Percentiles rank a stretch among this genome's conserved stretches.
These are phyloP conservation scores for Atrina japonica DNA, from an alignment of 2,888 invertebrate genomes.

Conservation along the genomic window DNA sequence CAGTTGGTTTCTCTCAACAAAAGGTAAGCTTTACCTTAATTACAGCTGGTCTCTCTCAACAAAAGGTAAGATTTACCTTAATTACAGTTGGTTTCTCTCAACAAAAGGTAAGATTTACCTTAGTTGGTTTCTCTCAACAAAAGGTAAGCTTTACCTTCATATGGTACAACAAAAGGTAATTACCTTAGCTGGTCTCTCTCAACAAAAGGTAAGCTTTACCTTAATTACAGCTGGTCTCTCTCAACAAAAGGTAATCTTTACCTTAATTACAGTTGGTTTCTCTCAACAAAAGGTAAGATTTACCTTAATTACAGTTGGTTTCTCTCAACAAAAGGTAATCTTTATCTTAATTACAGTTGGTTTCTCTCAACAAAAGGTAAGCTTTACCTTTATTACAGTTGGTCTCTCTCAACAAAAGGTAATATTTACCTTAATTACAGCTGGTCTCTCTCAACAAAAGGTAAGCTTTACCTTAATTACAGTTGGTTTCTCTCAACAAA, in stretches of 20 bases:
- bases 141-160: no score
- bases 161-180: no score
- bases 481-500: constrained; percentile 84
- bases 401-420: constrained; percentile 83
- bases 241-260: constrained; percentile 80
- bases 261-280: no score
- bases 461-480: constrained; percentile 87
- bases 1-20: constrained; percentile 84
- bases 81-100: constrained; percentile 85
- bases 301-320: constrained; percentile 86
- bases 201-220: constrained; percentile 84
- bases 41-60: no score
- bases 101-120: constrained; percentile 85
- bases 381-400: no score
- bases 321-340: constrained; percentile 83
- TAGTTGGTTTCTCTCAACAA: constrained; percentile 86
- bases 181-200: no score
- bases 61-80: constrained; percentile 89
- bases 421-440: constrained; percentile 35
- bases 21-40: constrained; percentile 77
- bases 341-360: constrained; percentile 88
- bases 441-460: no score
- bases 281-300: no score
- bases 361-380: no score
- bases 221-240: constrained; percentile 86